Evolutionary conservation across 2,113 vertebrate species (phyloP).

Genomic region (Neotragus moschatus): DNA sequence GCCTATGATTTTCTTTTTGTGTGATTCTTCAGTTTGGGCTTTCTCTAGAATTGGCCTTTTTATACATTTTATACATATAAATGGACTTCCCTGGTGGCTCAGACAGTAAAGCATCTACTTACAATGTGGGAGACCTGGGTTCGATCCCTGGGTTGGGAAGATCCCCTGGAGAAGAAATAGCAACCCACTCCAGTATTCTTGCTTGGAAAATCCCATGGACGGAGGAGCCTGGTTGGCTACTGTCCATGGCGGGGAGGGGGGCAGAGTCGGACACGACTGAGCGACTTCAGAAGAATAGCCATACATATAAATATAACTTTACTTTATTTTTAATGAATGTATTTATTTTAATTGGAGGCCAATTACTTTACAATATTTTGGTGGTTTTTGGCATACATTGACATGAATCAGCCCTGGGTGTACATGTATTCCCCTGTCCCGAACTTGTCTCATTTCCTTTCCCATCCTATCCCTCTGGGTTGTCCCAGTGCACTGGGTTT

Average conservation of each 20-base stretch:
- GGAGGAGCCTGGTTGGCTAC: too few species aligned
- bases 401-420: background rate
- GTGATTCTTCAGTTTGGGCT: background rate
- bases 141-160: too few species aligned
- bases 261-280: too few species aligned
- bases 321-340: background rate
- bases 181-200: too few species aligned
- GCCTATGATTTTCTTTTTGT: background rate
- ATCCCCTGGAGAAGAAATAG: too few species aligned
- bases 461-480: background rate
- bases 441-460: background rate
- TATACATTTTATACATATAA: background rate
- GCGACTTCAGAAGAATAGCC: too few species aligned
- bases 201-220: too few species aligned
- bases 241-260: too few species aligned
- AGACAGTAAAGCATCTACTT: too few species aligned
- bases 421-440: background rate
- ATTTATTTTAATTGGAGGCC: background rate
- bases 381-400: background rate
- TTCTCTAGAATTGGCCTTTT: background rate
- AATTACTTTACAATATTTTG: background rate
- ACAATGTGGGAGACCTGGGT: too few species aligned
- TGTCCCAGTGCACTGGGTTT: background rate
- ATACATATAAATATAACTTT: background rate
- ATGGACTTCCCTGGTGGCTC: too few species aligned